Conservation (phyloP, 2,888 invertebrate species). For the Ophion costatus region DNA sequence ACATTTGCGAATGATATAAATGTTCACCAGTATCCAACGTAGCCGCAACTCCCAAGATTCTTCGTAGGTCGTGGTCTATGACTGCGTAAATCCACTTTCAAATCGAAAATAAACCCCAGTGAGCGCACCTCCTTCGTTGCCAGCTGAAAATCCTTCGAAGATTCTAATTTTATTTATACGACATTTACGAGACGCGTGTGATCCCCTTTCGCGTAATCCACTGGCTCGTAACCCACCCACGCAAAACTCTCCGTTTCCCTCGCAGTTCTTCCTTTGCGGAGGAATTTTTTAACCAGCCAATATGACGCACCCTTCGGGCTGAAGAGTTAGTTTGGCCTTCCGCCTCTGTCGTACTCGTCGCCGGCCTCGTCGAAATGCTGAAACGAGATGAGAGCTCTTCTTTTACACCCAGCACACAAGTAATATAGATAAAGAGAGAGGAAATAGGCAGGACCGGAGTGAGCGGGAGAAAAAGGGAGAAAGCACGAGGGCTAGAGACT, state of each 20-base stretch:
- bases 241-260: background rate
- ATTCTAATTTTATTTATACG: constrained; percentile 59
- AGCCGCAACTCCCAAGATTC: constrained; percentile 16
- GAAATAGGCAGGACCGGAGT: background rate
- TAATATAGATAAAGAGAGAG: background rate
- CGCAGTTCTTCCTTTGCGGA: background rate
- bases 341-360: constrained; percentile 8
- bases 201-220: constrained; percentile 27
- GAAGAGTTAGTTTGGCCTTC: constrained; percentile 42
- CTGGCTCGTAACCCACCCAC: constrained; percentile 2
- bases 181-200: constrained; percentile 39
- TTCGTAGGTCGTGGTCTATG: constrained; percentile 5
- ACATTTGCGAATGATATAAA: constrained; percentile 7
- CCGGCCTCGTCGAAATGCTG: constrained; percentile 32
- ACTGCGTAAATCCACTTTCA: background rate
- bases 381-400: constrained; percentile 42
- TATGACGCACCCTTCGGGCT: constrained; percentile 25
- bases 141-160: constrained; percentile 28
- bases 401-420: constrained; percentile 43
- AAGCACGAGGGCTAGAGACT: constrained; percentile 57
- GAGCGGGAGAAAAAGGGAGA: constrained; percentile 70
- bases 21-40: background rate
- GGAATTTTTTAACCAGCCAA: constrained; percentile 36
- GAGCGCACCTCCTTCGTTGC: constrained; percentile 3
- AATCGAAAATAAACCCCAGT: constrained; percentile 24